Percentiles rank a stretch among this genome's conserved stretches.
phyloP scores from a whole-genome alignment of 2,113 vertebrate species.

The Tyto alba region DNA sequence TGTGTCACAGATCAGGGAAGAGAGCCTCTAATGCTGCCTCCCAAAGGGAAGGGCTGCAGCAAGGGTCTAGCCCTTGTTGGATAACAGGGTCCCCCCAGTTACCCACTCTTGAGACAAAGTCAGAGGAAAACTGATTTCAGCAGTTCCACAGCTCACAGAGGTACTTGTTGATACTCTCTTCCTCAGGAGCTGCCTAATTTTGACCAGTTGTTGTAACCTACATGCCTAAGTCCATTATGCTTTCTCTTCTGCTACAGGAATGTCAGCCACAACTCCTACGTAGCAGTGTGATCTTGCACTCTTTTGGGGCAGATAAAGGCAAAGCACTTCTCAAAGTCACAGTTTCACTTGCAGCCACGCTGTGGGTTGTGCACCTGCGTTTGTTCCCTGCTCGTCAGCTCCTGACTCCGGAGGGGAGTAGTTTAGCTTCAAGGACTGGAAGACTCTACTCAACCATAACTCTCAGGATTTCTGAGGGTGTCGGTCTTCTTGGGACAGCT shows the following conservation, averaged over 20 bases:
- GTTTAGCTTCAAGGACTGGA: background rate
- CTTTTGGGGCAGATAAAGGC: background rate
- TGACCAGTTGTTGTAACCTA: accelerated
- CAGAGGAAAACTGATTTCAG: background rate
- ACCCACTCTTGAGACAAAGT: background rate
- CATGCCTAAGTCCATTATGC: accelerated
- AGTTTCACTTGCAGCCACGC: accelerated
- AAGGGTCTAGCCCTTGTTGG: too few species aligned
- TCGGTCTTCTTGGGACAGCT: background rate
- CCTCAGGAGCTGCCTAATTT: background rate
- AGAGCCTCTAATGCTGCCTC: accelerated
- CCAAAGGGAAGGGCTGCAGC: background rate
- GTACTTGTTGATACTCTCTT: background rate
- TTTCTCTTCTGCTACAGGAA: background rate
- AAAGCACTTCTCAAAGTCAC: background rate
- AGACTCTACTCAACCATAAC: background rate
- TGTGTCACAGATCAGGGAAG: background rate
- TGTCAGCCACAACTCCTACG: background rate
- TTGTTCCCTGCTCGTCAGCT: accelerated
- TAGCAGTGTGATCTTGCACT: accelerated
- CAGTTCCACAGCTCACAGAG: background rate
- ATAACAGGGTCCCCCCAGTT: too few species aligned
- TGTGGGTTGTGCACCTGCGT: accelerated
- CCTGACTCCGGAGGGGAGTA: background rate
- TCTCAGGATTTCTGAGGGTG: background rate